Conservation (phyloP, 1,140 invertebrate genomes). For the Popillia japonica region DNA sequence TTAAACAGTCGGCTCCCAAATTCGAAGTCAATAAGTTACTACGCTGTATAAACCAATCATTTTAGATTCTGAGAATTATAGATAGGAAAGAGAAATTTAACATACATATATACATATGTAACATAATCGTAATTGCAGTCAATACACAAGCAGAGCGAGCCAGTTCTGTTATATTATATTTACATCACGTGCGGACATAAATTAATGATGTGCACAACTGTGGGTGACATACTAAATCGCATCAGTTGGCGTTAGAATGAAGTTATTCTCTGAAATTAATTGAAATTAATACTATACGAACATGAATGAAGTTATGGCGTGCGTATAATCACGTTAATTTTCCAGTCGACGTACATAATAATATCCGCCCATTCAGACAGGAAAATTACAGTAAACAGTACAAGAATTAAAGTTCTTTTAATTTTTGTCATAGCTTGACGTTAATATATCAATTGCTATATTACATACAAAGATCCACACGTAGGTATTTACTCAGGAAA, state of each 20-base stretch:
- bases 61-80: too few species aligned
- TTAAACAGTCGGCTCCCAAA: too few species aligned
- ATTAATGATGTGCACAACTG: too few species aligned
- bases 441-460: neutral
- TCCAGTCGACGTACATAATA: neutral
- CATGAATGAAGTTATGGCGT: neutral
- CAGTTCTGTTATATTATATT: too few species aligned
- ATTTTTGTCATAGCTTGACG: neutral
- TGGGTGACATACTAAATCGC: too few species aligned
- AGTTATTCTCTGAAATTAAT: neutral
- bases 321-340: neutral
- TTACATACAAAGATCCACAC: neutral
- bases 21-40: too few species aligned
- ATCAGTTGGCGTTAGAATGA: neutral
- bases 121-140: too few species aligned
- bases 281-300: neutral
- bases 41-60: too few species aligned
- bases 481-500: neutral
- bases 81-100: too few species aligned
- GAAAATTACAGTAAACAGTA: neutral
- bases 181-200: too few species aligned
- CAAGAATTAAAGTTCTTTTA: neutral
- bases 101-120: too few species aligned
- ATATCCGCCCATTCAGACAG: neutral
- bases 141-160: too few species aligned